Evolutionary conservation across 2,797 vertebrate species (phyloP), one percentile per base, ranked within the genome.

Genomic region (Macrochelys suwanniensis): DNA sequence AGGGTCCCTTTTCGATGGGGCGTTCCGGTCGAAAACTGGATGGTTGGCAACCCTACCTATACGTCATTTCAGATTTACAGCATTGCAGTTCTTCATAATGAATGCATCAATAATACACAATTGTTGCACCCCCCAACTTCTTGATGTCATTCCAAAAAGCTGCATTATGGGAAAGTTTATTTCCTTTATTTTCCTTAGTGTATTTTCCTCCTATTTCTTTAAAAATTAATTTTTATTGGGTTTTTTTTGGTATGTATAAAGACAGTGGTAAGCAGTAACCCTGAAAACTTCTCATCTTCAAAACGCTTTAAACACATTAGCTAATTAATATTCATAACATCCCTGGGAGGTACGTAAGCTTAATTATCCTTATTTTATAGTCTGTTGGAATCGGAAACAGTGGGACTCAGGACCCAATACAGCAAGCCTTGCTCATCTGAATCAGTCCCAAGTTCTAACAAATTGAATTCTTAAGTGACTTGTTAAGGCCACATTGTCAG

Each of bases 321-420:
- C 49, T 94, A 96, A 96, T 96, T 96, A 96, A 90, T 96, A 85
- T 74, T 87, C 87, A 92, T 25, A 78, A 17, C 88, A 89, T 80
- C 56, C 82, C 79, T 92, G 80, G 87, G 96, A 85, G 21, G 6
- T 33, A 78, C 0, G 0, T 94, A n/a, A 94, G 42, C 92, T 96
- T 97, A 97, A 96, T 95, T 92, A 95, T 93, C 78, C 23, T 84
- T 31, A 71, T 68, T 84, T 89, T 96, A 77, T 88, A 92, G 88
- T 11, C 74, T 84, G 47, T 91, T 95, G 87, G 92, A 92, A 68
- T 94, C 82, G 16, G 47, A 85, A 92, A 54, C 13, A 71, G 42
- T 68, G 71, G 37, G 74, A 80, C 10, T 2, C 33, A n/a, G 50
- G 87, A 85, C 84, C 42, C 47, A 94, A 84, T 8, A 51, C 17